Evolutionary conservation across 2,113 vertebrate genomes (phyloP).

Genomic region (Lethenteron reissneri): DNA sequence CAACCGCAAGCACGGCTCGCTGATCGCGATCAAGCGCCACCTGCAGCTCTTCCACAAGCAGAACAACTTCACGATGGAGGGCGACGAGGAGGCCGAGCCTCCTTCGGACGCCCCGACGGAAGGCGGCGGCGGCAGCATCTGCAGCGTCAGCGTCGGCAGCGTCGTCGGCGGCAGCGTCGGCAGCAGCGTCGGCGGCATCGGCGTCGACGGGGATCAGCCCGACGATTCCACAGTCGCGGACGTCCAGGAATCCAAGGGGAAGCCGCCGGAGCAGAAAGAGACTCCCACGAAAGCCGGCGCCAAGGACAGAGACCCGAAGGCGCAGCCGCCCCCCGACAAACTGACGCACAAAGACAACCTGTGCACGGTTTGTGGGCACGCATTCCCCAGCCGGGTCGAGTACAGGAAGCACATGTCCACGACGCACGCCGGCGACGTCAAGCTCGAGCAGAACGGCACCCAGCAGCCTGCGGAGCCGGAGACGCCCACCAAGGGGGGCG

Average conservation of each 20-base stretch:
- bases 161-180: neutral
- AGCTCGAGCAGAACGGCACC: too few species aligned
- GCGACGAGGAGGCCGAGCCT: neutral
- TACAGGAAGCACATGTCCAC: neutral
- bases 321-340: too few species aligned
- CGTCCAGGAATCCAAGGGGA: too few species aligned
- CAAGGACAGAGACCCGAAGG: too few species aligned
- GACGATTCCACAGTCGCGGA: too few species aligned
- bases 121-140: neutral
- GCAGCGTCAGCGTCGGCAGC: neutral
- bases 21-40: conserved; percentile 72
- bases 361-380: neutral
- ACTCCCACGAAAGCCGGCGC: too few species aligned
- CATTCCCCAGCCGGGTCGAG: neutral
- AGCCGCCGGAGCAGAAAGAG: too few species aligned
- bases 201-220: neutral
- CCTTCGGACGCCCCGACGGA: neutral
- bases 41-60: conserved; percentile 54
- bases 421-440: neutral
- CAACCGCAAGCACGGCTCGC: conserved; percentile 77
- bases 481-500: neutral
- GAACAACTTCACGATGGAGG: neutral
- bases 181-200: neutral
- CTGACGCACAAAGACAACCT: too few species aligned
- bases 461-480: neutral